Evolutionary conservation across 2,113 vertebrate species (phyloP).

Genomic region (Hippocampus barbouri): DNA sequence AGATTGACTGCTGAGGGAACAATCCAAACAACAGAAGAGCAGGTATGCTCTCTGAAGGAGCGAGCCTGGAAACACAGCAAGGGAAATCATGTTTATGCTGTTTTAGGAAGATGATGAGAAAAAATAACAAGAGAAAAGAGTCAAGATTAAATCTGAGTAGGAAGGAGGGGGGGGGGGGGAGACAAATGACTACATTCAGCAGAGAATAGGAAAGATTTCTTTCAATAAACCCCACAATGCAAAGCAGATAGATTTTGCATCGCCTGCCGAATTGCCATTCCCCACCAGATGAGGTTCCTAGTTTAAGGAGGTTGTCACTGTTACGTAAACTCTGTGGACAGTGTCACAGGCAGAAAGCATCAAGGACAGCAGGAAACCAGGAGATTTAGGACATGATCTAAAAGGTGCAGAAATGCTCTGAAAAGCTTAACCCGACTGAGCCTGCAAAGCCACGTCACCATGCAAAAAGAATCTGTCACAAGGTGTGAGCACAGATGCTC

Average conservation of each 20-base stretch:
- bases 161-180: background rate
- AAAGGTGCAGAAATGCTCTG: constrained; percentile 12
- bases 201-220: background rate
- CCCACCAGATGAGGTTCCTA: background rate
- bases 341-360: background rate
- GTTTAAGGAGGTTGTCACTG: constrained; percentile 6
- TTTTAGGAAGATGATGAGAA: constrained; percentile 24
- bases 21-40: constrained; percentile 26
- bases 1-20: constrained; percentile 23
- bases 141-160: background rate
- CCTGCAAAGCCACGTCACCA: background rate
- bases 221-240: background rate
- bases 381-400: constrained; percentile 6
- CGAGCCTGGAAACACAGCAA: constrained; percentile 15
- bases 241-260: background rate
- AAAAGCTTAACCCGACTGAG: background rate
- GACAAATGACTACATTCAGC: background rate
- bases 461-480: background rate
- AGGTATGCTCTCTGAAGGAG: background rate
- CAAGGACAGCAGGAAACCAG: background rate
- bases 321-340: background rate
- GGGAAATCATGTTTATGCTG: constrained; percentile 12
- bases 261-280: background rate
- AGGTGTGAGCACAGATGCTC: background rate
- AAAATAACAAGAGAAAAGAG: background rate